phyloP scores from a whole-genome alignment of 2,888 invertebrate genomes.

The Hofmannophila pseudospretella region DNA sequence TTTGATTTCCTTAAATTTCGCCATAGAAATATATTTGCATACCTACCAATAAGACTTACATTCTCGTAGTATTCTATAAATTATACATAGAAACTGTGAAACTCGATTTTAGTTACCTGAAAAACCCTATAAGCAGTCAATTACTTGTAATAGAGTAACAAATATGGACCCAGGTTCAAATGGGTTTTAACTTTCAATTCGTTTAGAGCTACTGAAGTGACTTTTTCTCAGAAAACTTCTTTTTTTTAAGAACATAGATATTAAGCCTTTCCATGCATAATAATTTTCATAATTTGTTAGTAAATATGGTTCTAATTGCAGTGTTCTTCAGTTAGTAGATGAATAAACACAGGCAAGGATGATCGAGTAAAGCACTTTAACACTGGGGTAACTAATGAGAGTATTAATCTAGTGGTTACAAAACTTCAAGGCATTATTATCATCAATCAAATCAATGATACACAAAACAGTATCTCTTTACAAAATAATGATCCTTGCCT shows the following conservation, averaged over 20 bases:
- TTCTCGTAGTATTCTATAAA: too few relatives aligned
- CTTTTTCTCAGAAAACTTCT: constrained; percentile 13
- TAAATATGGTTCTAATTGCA: constrained; percentile 62
- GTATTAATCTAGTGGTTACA: constrained; percentile 73
- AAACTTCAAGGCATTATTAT: constrained; percentile 74
- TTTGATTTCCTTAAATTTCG: too few relatives aligned
- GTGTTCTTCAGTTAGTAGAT: constrained; percentile 69
- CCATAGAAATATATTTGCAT: too few relatives aligned
- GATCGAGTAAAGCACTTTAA: constrained; percentile 78
- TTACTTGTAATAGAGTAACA: too few relatives aligned
- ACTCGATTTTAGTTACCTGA: too few relatives aligned
- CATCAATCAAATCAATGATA: constrained; percentile 74
- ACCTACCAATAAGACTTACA: too few relatives aligned
- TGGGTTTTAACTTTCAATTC: constrained; percentile 22
- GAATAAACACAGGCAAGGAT: constrained; percentile 79
- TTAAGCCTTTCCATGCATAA: constrained; percentile 65
- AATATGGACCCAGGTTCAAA: constrained; percentile 32
- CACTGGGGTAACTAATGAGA: constrained; percentile 71
- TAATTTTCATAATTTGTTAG: constrained; percentile 52
- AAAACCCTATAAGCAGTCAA: too few relatives aligned
- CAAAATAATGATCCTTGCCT: constrained; percentile 79
- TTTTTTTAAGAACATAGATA: constrained; percentile 30
- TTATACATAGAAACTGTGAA: too few relatives aligned
- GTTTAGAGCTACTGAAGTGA: not conserved
- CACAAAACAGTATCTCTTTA: constrained; percentile 76